Percentiles rank a stretch among this genome's conserved stretches.
These are phyloP conservation scores for Phallusia fumigata DNA, from an alignment of 23 tunicate species.

Conservation along the genomic window DNA sequence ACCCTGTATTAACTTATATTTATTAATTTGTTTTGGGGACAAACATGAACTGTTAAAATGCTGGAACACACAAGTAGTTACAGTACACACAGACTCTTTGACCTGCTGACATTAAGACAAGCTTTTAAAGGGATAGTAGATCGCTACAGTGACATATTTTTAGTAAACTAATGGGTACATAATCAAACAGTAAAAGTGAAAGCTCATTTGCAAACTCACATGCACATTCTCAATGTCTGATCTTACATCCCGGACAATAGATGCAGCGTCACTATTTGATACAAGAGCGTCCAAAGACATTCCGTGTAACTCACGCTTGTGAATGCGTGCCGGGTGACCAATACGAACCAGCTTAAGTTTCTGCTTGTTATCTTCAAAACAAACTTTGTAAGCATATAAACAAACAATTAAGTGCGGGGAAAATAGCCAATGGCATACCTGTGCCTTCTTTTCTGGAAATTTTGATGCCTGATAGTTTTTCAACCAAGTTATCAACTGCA, in stretches of 20 bases:
- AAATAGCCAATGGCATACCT: not conserved
- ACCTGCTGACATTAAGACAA: too few relatives aligned
- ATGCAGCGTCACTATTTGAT: slow-evolving; percentile 41
- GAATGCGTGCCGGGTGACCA: slow-evolving; percentile 88
- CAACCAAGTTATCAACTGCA: slow-evolving; percentile 91
- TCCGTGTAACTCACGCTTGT: slow-evolving; percentile 38
- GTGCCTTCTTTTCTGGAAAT: not conserved
- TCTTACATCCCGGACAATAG: slow-evolving; percentile 63
- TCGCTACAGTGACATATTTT: too few relatives aligned
- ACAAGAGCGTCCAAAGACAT: slow-evolving; percentile 77
- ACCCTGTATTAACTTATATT: not conserved
- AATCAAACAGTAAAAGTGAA: too few relatives aligned
- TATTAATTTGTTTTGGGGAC: not conserved
- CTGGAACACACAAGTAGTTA: too few relatives aligned
- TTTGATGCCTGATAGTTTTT: slow-evolving; percentile 47
- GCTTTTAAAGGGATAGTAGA: too few relatives aligned
- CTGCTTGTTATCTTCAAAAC: not conserved
- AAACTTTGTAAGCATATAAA: not conserved
- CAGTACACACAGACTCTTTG: too few relatives aligned
- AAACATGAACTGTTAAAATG: too few relatives aligned
- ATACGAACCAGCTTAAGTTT: slow-evolving; percentile 56
- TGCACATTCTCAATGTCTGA: slow-evolving; percentile 51
- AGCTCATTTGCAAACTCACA: slow-evolving; percentile 24
- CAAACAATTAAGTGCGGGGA: not conserved
- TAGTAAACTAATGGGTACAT: too few relatives aligned